Base-by-base conservation (phyloP, 1,140 invertebrate species). In the Nylanderia fulva region DNA sequence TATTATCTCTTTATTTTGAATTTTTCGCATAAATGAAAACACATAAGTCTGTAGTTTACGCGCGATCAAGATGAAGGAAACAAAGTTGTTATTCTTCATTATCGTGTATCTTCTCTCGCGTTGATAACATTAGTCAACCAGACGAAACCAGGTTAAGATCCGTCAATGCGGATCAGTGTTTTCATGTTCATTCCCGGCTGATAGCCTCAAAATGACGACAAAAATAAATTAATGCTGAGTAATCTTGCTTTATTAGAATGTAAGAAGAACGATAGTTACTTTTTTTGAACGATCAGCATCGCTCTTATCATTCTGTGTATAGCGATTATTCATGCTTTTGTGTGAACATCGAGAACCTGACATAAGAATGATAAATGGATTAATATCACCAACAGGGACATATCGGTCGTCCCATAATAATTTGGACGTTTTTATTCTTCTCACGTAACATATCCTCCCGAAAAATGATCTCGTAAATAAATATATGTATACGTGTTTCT, bases 301-400 rank as follows among this genome's bases (percentile, higher is more conserved):
- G 42, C 36, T 56, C 58, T 58, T 82, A 85, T 80, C 84, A 29
- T 11, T 21, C 29, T 29, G 58, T 56, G 27, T 42, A 42, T 45
- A 42, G 27, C 36, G 66, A 82, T 82, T 82, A 82, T 82, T 80
- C 86, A 48, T 66, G 18, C 52, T 56, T 39, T 72, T 72, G n/a
- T 72, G n/a, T 27, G 9, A 63, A 45, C 63, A 52, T 52, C n/a
- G 54, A 86, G n/a, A 42, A 42, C 13, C 27, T 29, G 39, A 27
- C 68, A 15, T 72, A 82, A 82, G 75, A 39, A 86, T 87, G 84
- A 87, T 72, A 60, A 71, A 87, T 87, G 74, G 60, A 87, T 85
- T 82, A 66, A 87, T 87, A 86, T 87, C 45, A 39, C 36, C 21
- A 58, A 39, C 39, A n/a, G 66, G 33, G 63, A 74, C 48, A 64